Evolutionary conservation across 2,797 vertebrate species (phyloP).

Genomic region (Odontamblyopus rebecca): DNA sequence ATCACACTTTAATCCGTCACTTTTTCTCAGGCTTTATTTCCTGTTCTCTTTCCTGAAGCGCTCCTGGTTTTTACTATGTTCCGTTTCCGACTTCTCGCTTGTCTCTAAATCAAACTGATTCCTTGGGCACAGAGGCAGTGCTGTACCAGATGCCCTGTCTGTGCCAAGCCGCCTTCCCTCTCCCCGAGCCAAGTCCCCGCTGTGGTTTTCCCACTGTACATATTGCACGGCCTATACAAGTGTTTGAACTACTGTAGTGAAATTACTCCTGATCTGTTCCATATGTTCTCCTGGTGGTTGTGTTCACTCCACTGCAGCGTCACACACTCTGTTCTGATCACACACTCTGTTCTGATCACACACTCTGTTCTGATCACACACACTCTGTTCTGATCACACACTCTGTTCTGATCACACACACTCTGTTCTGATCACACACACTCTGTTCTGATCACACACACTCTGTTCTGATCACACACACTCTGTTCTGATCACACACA

Average conservation of each 20-base stretch:
- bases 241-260: conserved; percentile 70
- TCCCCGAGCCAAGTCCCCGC: conserved; percentile 25
- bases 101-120: conserved; percentile 30
- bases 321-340: not conserved
- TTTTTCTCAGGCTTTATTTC: not conserved
- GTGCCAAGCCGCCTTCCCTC: conserved; percentile 27
- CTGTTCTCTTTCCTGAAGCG: conserved; percentile 1
- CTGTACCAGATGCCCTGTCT: conserved; percentile 15
- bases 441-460: too few relatives aligned
- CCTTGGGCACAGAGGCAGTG: conserved; percentile 27
- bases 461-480: too few relatives aligned
- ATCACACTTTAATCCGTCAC: not conserved
- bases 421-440: too few relatives aligned
- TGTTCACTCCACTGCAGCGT: not conserved
- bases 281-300: conserved; percentile 40
- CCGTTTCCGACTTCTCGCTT: conserved; percentile 40
- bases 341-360: too few relatives aligned
- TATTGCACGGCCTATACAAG: conserved; percentile 65
- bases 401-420: too few relatives aligned
- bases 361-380: too few relatives aligned
- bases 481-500: too few relatives aligned
- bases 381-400: too few relatives aligned
- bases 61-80: conserved; percentile 24
- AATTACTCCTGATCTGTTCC: conserved; percentile 68
- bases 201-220: conserved; percentile 64